Evolutionary conservation across 2,113 vertebrate species (phyloP).

Genomic region (Sphyrna mokarran): DNA sequence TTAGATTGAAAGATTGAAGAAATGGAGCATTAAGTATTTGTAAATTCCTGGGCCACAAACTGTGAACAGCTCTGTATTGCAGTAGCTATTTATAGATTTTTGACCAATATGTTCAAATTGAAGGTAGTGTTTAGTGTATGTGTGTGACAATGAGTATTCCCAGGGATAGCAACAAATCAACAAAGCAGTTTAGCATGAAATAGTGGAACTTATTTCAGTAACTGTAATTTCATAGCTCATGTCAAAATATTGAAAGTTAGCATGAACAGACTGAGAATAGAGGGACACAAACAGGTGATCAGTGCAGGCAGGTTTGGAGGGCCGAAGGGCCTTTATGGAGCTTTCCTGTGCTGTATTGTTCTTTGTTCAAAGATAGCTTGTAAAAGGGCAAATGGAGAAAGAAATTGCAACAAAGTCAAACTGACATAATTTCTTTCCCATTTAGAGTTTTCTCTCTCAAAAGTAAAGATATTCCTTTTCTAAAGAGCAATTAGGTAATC

Average conservation of each 20-base stretch:
- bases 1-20: slow-evolving; percentile 4
- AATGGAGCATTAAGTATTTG: neutral
- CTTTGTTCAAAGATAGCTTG: neutral
- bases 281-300: too few relatives aligned
- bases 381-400: neutral
- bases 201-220: slow-evolving; percentile 12
- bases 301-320: too few relatives aligned
- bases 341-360: too few relatives aligned
- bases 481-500: too few relatives aligned
- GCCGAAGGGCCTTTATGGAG: too few relatives aligned
- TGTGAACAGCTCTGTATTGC: neutral
- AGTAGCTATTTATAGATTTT: neutral
- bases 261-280: too few relatives aligned
- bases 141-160: neutral
- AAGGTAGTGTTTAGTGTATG: neutral
- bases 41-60: neutral
- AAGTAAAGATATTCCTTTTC: neutral
- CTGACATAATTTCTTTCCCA: neutral
- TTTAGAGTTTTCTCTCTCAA: neutral
- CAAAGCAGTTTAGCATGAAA: neutral
- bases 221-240: slow-evolving; percentile 4
- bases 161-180: neutral
- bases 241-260: neutral
- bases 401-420: neutral
- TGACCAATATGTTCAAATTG: neutral